Conservation (phyloP, 2,888 invertebrate species). For the Euproctis similis region DNA sequence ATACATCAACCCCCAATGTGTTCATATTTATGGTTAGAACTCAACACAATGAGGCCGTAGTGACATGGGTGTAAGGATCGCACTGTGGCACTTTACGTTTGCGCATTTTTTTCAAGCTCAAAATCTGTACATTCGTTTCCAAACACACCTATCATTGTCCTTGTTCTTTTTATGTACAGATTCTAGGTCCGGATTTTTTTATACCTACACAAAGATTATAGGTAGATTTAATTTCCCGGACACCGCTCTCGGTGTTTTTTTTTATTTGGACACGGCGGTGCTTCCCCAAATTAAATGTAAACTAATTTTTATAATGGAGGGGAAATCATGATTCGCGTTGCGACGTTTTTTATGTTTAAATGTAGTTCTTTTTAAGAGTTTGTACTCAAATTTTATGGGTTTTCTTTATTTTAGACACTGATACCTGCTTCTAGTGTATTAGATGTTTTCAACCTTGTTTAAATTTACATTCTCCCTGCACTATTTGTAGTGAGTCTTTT, state of each 20-base stretch:
- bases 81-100: too few relatives aligned
- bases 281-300: conserved; percentile 65
- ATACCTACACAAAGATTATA: conserved; percentile 41
- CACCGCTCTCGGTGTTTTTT: conserved; percentile 24
- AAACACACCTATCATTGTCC: conserved; percentile 13
- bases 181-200: conserved; percentile 28
- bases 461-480: too few relatives aligned
- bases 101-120: too few relatives aligned
- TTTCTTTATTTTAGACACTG: too few relatives aligned
- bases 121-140: background rate
- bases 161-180: conserved; percentile 17
- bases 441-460: too few relatives aligned
- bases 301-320: conserved; percentile 59
- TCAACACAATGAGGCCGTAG: too few relatives aligned
- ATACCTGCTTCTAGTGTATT: too few relatives aligned
- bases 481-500: too few relatives aligned
- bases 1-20: too few relatives aligned
- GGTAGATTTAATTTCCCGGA: conserved; percentile 35
- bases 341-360: conserved; percentile 4
- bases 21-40: too few relatives aligned
- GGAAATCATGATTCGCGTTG: conserved; percentile 14
- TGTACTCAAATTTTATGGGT: background rate
- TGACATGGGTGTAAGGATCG: too few relatives aligned
- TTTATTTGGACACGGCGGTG: conserved; percentile 36
- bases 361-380: conserved; percentile 5